Evolutionary conservation across 2,888 invertebrate genomes (phyloP).

Genomic region (Liodrosophila aerea): DNA sequence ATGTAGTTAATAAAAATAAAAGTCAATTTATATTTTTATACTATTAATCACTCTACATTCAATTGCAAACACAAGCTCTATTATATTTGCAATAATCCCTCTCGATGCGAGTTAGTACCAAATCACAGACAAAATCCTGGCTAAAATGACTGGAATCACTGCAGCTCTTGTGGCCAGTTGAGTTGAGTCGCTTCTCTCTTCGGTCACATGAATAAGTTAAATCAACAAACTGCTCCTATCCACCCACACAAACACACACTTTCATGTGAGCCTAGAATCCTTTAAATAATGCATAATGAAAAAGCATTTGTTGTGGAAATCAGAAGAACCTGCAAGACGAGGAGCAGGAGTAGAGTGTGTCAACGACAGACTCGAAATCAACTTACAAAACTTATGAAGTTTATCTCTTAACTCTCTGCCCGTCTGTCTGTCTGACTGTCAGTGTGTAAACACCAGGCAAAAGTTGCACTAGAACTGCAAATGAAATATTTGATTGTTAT

Average conservation of each 20-base stretch:
- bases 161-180: conserved; percentile 14
- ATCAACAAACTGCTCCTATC: conserved; percentile 29
- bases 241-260: too few relatives aligned
- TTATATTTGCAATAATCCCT: too few relatives aligned
- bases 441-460: conserved; percentile 23
- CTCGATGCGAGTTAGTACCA: background rate
- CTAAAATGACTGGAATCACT: conserved; percentile 16
- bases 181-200: conserved; percentile 16
- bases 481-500: conserved; percentile 73
- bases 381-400: conserved; percentile 12
- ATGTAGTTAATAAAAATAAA: too few relatives aligned
- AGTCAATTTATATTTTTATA: too few relatives aligned
- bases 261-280: conserved; percentile 1
- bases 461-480: conserved; percentile 43
- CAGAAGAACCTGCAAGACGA: conserved; percentile 15
- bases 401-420: conserved; percentile 21
- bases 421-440: conserved; percentile 9
- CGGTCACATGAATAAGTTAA: conserved; percentile 56
- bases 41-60: too few relatives aligned
- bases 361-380: conserved; percentile 8
- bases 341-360: conserved; percentile 2
- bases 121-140: conserved; percentile 7
- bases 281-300: conserved; percentile 58
- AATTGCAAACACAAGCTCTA: too few relatives aligned
- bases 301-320: conserved; percentile 27